Base-by-base conservation (phyloP, 2,797 vertebrate genomes). In the Acropternis orthonyx region DNA sequence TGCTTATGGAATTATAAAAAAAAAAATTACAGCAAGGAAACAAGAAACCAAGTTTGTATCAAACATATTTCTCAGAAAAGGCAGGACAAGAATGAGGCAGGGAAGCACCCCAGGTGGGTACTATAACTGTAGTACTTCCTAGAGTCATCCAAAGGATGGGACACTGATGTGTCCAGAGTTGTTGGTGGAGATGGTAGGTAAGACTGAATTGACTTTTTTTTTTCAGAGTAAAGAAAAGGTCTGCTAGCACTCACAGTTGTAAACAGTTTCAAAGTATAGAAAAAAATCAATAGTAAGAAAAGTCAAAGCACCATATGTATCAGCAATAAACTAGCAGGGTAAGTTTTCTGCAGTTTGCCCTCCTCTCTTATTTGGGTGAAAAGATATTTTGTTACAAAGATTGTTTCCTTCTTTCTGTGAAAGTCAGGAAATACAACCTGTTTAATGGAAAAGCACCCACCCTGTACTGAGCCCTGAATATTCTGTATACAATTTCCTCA, bases 251-350 rank as follows among this genome's bases (percentile, higher is more conserved):
- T 83, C 72, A 75, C 49, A 77, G n/a, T 9, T 92, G 75, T 72
- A 78, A 93, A 55, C 49, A 77, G 39, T 74, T 93, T 89, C 68
- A 69, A 95, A 90, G 73, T 44, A 78, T 10, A 66, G 36, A 30
- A 83, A 65, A 65, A 74, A 94, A 85, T 66, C 43, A 58, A 51
- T 80, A 89, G n/a, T 37, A 79, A 80, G 24, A 85, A 69, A 41
- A 78, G 51, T 55, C 58, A 88, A 83, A 92, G 39, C 65, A 88
- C 49, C 79, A 61, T 94, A 79, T 79, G 18, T 65, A 94, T 89
- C 68, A 87, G 34, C 88, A 95, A 92, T 77, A 94, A 88, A 68
- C 34, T 13, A 65, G 32, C 26, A 72, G 28, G 55, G 62, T 84
- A 85, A 72, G 58, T 91, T 88, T 91, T 82, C 78, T 62, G 18